phyloP scores from a whole-genome alignment of 2,888 invertebrate genomes.

The Dasypolia templi region DNA sequence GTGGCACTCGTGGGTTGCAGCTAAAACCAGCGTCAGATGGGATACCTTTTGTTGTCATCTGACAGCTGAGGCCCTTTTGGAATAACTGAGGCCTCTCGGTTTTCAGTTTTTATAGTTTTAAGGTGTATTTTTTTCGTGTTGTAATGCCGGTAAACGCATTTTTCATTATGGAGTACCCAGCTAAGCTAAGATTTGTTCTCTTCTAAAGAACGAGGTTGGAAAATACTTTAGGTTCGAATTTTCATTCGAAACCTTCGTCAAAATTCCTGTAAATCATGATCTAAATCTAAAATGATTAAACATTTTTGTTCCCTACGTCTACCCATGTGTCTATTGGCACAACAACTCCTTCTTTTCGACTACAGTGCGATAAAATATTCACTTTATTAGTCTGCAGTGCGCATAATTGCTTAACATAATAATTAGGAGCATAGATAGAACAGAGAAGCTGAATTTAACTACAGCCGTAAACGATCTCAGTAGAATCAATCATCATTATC shows the following conservation, averaged over 20 bases:
- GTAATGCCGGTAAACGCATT: too few species aligned
- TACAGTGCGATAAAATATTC: slow-evolving; percentile 61
- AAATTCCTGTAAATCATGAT: neutral
- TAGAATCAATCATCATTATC: slow-evolving; percentile 63
- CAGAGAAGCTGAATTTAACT: slow-evolving; percentile 49
- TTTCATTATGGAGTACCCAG: slow-evolving; percentile 19
- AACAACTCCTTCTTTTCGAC: slow-evolving; percentile 8
- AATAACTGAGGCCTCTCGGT: too few species aligned
- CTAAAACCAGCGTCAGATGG: too few species aligned
- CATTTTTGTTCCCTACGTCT: slow-evolving; percentile 1
- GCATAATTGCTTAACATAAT: slow-evolving; percentile 66
- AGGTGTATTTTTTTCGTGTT: too few species aligned
- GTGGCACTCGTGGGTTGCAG: too few species aligned
- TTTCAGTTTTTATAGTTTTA: too few species aligned
- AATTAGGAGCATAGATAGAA: slow-evolving; percentile 55
- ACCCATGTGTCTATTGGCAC: neutral
- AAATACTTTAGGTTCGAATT: too few species aligned
- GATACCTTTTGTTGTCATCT: too few species aligned
- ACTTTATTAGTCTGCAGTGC: slow-evolving; percentile 61
- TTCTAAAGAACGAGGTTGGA: neutral
- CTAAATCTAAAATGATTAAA: too few species aligned
- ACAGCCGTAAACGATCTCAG: slow-evolving; percentile 35
- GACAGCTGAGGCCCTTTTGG: too few species aligned
- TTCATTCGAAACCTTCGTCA: neutral
- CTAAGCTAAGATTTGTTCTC: slow-evolving; percentile 2